A percentile compares a stretch with the other conserved stretches of the same genome.
Conservation (phyloP, 2,888 invertebrate genomes). For the Operophtera brumata region DNA sequence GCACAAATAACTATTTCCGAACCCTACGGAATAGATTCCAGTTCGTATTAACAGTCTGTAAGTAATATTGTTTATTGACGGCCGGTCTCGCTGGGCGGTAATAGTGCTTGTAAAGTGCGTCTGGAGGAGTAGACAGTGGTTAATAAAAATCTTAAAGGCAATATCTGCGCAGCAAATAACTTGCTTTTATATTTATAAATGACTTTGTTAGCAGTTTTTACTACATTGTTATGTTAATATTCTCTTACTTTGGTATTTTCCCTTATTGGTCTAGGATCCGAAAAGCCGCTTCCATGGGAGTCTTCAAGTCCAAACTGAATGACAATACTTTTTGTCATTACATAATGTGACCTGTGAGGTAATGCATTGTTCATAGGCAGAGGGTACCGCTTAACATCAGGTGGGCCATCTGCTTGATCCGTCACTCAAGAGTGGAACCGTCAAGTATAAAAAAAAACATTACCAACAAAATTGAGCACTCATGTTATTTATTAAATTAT, state of each 20-base stretch:
- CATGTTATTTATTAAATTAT: too few relatives aligned
- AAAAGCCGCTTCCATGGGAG: too few relatives aligned
- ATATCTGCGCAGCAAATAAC: neutral
- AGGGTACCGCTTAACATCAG: too few relatives aligned
- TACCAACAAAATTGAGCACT: too few relatives aligned
- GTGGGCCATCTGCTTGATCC: too few relatives aligned
- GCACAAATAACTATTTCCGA: neutral
- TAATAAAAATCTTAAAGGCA: slow-evolving; percentile 10
- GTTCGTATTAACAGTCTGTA: slow-evolving; percentile 6
- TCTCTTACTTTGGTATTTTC: neutral
- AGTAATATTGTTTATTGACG: slow-evolving; percentile 17
- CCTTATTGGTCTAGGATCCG: too few relatives aligned
- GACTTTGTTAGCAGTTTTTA: neutral
- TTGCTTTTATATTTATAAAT: slow-evolving; percentile 2
- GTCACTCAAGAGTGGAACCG: too few relatives aligned
- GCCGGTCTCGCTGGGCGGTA: slow-evolving; percentile 24
- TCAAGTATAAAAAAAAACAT: too few relatives aligned
- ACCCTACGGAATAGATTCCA: neutral
- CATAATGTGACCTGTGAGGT: too few relatives aligned
- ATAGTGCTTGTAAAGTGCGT: slow-evolving; percentile 25
- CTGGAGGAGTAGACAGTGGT: slow-evolving; percentile 14
- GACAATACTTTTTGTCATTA: too few relatives aligned
- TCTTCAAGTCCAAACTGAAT: too few relatives aligned
- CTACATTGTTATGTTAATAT: neutral
- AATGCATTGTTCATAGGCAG: too few relatives aligned